Evolutionary conservation across 2,888 invertebrate genomes (phyloP).

Genomic region (Dasysyrphus albostriatus): DNA sequence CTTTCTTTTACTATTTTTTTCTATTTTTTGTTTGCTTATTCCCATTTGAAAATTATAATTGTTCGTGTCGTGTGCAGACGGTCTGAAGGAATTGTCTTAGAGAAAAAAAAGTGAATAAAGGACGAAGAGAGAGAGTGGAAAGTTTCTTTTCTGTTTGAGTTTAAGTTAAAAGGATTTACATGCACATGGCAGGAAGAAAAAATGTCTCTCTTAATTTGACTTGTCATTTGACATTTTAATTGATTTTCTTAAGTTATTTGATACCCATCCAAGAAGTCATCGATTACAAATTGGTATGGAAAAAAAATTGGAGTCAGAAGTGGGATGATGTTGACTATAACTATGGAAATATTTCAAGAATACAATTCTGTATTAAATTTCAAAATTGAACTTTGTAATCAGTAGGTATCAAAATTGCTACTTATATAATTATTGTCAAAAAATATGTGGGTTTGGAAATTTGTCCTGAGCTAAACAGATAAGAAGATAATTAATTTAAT

Average conservation of each 20-base stretch:
- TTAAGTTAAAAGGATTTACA: constrained; percentile 21
- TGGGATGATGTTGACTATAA: background rate
- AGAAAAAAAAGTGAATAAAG: background rate
- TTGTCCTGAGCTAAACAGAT: too few species aligned
- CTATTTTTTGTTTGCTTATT: background rate
- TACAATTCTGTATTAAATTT: background rate
- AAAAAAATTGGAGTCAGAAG: background rate
- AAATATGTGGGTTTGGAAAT: too few species aligned
- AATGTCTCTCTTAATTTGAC: constrained; percentile 33
- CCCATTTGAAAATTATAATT: constrained; percentile 63
- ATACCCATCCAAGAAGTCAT: constrained; percentile 14
- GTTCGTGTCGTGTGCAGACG: constrained; percentile 37
- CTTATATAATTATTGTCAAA: too few species aligned
- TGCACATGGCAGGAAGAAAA: constrained; percentile 7
- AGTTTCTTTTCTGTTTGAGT: background rate
- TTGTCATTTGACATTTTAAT: constrained; percentile 43
- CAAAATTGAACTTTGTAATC: background rate
- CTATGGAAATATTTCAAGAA: background rate
- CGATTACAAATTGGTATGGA: background rate
- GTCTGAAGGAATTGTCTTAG: constrained; percentile 16
- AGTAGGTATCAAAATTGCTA: too few species aligned
- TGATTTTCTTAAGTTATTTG: constrained; percentile 44
- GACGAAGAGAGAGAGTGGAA: background rate
- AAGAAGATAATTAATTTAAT: too few species aligned
- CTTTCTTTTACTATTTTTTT: background rate